These are phyloP conservation scores for Ditula angustiorana DNA, from an alignment of 2,888 invertebrate genomes.

Conservation along the genomic window DNA sequence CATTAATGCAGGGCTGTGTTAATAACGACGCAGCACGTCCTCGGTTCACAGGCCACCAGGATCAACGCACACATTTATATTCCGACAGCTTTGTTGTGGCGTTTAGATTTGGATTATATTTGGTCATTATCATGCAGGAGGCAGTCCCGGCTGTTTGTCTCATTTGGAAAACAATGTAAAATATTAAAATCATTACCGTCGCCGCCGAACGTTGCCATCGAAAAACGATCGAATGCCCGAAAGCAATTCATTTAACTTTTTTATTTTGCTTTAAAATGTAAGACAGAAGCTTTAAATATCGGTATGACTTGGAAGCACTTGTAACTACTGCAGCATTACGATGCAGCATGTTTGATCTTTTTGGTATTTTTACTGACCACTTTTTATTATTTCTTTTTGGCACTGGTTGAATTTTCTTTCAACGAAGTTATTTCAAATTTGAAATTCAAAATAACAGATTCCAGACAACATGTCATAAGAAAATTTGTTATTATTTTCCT, in stretches of 20 bases:
- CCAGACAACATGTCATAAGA: too few species aligned
- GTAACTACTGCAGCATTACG: too few species aligned
- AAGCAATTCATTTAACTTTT: not conserved
- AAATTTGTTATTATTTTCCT: too few species aligned
- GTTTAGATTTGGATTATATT: constrained; percentile 85
- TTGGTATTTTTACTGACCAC: too few species aligned
- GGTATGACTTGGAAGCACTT: not conserved
- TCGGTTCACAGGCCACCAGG: constrained; percentile 81
- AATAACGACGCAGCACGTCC: constrained; percentile 82
- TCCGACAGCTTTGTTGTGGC: constrained; percentile 73
- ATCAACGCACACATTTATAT: constrained; percentile 76
- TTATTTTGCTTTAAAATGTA: not conserved
- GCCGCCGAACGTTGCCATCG: constrained; percentile 38
- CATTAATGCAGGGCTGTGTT: constrained; percentile 80
- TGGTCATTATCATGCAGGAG: constrained; percentile 79
- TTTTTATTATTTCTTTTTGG: too few species aligned
- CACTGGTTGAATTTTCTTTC: not conserved
- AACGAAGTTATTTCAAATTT: not conserved
- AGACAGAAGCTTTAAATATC: not conserved
- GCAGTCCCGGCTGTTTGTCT: constrained; percentile 70
- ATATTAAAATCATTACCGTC: constrained; percentile 61
- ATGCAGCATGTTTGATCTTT: too few species aligned
- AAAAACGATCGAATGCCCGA: constrained; percentile 8
- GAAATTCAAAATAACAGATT: too few species aligned
- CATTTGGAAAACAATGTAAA: constrained; percentile 76